Conservation (phyloP, 2,113 vertebrate genomes). For the Myotis brandtii region DNA sequence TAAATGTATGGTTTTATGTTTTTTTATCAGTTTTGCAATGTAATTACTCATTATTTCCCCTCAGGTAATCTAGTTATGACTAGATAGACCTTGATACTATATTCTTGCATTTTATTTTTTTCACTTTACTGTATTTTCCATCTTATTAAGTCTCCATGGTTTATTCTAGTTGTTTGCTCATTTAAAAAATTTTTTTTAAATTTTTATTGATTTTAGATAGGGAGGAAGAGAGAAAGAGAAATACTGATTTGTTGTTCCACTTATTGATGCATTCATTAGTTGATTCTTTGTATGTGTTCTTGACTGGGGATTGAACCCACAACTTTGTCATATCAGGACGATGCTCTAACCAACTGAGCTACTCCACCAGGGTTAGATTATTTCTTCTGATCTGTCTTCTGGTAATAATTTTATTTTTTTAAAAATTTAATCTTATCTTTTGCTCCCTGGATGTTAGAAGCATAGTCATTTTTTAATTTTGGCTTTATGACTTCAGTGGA, state of each 20-base stretch:
- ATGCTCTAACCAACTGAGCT: not conserved
- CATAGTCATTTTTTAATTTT: not conserved
- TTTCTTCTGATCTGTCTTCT: not conserved
- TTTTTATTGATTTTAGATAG: not conserved
- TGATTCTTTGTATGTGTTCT: not conserved
- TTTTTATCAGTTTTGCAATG: not conserved
- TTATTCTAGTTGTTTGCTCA: constrained; percentile 4
- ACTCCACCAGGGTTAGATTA: not conserved
- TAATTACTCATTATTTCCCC: not conserved
- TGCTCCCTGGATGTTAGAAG: not conserved
- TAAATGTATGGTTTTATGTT: not conserved
- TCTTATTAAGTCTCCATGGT: not conserved
- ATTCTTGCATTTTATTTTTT: not conserved
- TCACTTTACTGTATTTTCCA: not conserved
- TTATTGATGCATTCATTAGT: not conserved
- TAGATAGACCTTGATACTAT: not conserved
- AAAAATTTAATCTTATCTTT: constrained; percentile 3
- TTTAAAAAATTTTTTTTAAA: not conserved
- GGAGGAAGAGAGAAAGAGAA: not conserved
- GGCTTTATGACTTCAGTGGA: not conserved
- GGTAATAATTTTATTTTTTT: not conserved
- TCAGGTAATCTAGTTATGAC: not conserved
- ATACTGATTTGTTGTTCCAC: not conserved
- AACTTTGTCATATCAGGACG: not conserved
- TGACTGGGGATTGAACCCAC: not conserved